phyloP scores from a whole-genome alignment of 2,797 vertebrate genomes.

The Molossus molossus region DNA sequence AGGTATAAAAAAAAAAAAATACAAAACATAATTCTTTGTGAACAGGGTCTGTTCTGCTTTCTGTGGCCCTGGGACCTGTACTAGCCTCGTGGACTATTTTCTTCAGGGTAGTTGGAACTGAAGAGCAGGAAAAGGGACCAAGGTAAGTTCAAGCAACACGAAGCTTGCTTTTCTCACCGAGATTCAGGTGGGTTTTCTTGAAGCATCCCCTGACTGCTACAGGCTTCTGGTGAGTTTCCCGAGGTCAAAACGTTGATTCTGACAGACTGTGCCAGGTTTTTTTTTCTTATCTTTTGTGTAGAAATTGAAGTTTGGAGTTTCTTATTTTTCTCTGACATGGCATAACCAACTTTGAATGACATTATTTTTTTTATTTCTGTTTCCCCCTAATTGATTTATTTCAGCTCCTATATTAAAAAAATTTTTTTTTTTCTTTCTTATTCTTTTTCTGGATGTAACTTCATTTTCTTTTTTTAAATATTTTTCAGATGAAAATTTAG shows the following conservation, averaged over 20 bases:
- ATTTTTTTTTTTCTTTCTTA: neutral
- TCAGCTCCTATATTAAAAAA: neutral
- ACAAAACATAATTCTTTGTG: fast-evolving
- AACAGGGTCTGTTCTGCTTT: neutral
- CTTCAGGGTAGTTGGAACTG: too few species aligned
- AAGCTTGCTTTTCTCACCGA: neutral
- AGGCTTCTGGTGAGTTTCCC: neutral
- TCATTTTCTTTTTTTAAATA: constrained; percentile 46
- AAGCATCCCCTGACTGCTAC: too few species aligned
- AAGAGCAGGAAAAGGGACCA: neutral
- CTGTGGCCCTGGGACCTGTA: too few species aligned
- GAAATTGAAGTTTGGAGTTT: neutral
- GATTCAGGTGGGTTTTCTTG: neutral
- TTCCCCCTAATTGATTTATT: neutral
- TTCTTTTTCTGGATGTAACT: neutral
- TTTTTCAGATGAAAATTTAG: constrained; percentile 40
- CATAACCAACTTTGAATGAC: neutral
- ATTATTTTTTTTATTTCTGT: neutral
- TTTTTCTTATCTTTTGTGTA: neutral
- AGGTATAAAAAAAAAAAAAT: too few species aligned
- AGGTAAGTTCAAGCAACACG: neutral
- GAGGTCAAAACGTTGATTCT: neutral
- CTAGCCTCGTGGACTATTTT: fast-evolving
- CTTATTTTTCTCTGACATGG: neutral
- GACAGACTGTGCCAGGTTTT: neutral